Conservation (phyloP, 2,113 vertebrate species). For the Petrocephalus zakoni region DNA sequence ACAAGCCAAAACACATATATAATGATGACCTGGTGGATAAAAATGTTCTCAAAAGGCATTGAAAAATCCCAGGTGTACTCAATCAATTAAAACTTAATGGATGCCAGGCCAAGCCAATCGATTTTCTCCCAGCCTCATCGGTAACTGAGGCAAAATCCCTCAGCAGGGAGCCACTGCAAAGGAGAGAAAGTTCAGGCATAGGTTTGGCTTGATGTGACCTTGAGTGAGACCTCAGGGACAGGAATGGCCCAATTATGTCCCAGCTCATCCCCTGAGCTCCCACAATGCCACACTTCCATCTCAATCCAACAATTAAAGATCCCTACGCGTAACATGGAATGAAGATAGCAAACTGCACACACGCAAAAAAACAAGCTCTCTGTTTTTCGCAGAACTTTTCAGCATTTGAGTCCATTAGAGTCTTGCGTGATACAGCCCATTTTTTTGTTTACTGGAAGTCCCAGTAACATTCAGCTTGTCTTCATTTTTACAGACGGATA, state of each 20-base stretch:
- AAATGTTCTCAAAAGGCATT: constrained; percentile 52
- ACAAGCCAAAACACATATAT: constrained; percentile 50
- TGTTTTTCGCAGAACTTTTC: neutral
- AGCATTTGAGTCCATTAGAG: neutral
- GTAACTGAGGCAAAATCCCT: constrained; percentile 13
- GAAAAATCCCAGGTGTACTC: constrained; percentile 55
- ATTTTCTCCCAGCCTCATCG: neutral
- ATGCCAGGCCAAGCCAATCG: constrained; percentile 7
- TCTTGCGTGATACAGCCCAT: neutral
- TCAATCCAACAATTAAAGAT: constrained; percentile 56
- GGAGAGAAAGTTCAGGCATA: constrained; percentile 30
- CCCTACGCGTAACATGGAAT: constrained; percentile 50
- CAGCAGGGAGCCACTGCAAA: constrained; percentile 26
- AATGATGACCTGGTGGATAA: constrained; percentile 58
- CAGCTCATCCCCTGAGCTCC: constrained; percentile 47
- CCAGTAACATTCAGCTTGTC: neutral
- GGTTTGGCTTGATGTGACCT: constrained; percentile 55
- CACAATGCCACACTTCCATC: constrained; percentile 34
- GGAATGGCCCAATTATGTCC: constrained; percentile 63
- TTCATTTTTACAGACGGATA: neutral
- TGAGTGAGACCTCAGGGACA: constrained; percentile 49
- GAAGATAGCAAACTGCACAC: constrained; percentile 34
- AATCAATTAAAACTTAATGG: constrained; percentile 14
- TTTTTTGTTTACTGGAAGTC: neutral
- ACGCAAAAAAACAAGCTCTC: neutral